Evolutionary conservation across 1,140 invertebrate species (phyloP).

Genomic region (Cydia strobilella): DNA sequence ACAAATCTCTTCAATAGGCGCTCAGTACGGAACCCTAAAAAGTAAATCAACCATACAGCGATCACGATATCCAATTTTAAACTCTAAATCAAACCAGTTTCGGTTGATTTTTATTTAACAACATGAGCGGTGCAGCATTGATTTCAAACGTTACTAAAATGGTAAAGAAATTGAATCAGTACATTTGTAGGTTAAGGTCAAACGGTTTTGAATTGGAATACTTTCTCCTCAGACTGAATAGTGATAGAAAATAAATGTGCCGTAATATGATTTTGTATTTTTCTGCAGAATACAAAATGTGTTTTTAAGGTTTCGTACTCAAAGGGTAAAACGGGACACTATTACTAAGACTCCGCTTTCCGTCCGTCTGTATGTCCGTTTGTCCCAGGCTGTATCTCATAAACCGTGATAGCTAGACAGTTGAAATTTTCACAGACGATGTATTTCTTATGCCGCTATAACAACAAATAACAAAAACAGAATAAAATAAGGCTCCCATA

Average conservation of each 20-base stretch:
- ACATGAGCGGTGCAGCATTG: neutral
- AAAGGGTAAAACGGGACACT: too few relatives aligned
- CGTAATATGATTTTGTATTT: neutral
- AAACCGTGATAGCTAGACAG: too few relatives aligned
- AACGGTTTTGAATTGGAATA: neutral
- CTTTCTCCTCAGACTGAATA: neutral
- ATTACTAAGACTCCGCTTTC: too few relatives aligned
- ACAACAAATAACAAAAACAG: too few relatives aligned
- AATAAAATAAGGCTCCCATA: too few relatives aligned
- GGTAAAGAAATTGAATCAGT: neutral
- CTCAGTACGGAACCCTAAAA: neutral
- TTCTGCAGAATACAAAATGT: too few relatives aligned
- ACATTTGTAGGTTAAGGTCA: neutral
- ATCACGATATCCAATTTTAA: neutral
- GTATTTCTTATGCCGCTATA: too few relatives aligned
- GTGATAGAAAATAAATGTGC: neutral
- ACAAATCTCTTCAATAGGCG: too few relatives aligned
- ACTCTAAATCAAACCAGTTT: neutral
- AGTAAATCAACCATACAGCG: neutral
- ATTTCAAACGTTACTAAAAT: neutral
- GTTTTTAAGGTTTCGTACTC: too few relatives aligned
- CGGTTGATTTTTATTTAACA: neutral
- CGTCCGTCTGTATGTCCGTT: too few relatives aligned
- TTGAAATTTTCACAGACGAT: too few relatives aligned
- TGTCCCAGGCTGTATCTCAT: too few relatives aligned